These are phyloP conservation scores for Nezara viridula DNA, from an alignment of 2,888 invertebrate species.

Conservation along the genomic window DNA sequence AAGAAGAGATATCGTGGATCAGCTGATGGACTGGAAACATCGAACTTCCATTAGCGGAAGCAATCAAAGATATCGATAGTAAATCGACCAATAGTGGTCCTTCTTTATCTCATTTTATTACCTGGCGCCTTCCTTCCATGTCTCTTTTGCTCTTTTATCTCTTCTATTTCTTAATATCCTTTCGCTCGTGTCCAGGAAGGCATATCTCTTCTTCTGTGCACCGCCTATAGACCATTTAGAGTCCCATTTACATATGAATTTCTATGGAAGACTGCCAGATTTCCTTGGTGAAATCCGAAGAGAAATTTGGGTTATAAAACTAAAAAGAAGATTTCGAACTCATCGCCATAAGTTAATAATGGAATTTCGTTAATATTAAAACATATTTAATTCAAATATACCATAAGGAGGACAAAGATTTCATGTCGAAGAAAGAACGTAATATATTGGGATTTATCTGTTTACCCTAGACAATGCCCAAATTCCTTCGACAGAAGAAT, in stretches of 20 bases:
- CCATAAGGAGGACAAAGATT: too few relatives aligned
- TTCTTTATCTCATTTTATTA: constrained; percentile 30
- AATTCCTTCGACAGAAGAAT: too few relatives aligned
- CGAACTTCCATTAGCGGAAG: constrained; percentile 7
- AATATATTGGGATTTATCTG: too few relatives aligned
- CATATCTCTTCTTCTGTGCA: neutral
- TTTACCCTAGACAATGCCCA: too few relatives aligned
- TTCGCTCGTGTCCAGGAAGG: too few relatives aligned
- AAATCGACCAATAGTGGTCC: neutral
- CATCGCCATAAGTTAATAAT: neutral
- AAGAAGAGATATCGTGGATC: neutral
- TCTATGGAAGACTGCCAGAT: neutral
- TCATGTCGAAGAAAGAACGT: too few relatives aligned
- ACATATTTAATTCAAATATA: too few relatives aligned
- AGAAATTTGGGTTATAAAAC: neutral
- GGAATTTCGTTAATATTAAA: neutral
- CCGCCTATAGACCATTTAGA: neutral
- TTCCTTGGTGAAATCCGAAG: neutral
- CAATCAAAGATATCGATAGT: neutral
- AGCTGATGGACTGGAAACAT: neutral
- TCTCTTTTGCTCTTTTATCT: neutral
- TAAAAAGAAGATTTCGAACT: neutral
- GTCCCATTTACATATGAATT: neutral
- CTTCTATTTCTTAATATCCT: constrained; percentile 9
- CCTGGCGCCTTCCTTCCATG: neutral